These are phyloP conservation scores for Benthochromis sp. DNA, from an alignment of 2,113 vertebrate genomes.

Conservation along the genomic window DNA sequence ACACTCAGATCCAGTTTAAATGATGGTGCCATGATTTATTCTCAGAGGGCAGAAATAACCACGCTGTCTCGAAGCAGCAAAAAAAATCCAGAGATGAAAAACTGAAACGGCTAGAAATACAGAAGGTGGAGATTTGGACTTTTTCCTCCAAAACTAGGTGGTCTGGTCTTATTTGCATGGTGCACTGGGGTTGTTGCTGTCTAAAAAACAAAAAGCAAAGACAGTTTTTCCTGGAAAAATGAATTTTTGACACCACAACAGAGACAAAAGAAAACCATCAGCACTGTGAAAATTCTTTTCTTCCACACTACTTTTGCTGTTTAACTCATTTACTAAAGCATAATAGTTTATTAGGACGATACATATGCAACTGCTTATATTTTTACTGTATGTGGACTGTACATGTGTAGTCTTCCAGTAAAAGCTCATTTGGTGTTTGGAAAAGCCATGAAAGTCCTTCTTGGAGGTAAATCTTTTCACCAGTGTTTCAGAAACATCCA, in stretches of 20 bases:
- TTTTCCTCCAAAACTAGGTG: background rate
- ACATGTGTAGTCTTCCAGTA: background rate
- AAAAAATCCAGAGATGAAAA: background rate
- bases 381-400: background rate
- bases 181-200: background rate
- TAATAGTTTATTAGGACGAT: accelerated
- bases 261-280: background rate
- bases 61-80: background rate
- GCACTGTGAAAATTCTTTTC: background rate
- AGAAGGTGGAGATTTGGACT: background rate
- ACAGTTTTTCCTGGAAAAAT: background rate
- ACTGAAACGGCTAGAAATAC: background rate
- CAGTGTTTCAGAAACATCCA: background rate
- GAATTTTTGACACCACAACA: background rate
- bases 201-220: accelerated
- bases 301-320: background rate
- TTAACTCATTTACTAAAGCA: background rate
- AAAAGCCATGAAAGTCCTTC: accelerated
- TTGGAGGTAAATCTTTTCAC: background rate
- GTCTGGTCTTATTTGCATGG: background rate
- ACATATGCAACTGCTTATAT: background rate
- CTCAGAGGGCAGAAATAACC: background rate
- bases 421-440: accelerated
- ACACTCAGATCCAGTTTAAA: background rate
- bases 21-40: background rate